These are phyloP conservation scores for Pandion haliaetus DNA, from an alignment of 2,113 vertebrate genomes.

Conservation along the genomic window DNA sequence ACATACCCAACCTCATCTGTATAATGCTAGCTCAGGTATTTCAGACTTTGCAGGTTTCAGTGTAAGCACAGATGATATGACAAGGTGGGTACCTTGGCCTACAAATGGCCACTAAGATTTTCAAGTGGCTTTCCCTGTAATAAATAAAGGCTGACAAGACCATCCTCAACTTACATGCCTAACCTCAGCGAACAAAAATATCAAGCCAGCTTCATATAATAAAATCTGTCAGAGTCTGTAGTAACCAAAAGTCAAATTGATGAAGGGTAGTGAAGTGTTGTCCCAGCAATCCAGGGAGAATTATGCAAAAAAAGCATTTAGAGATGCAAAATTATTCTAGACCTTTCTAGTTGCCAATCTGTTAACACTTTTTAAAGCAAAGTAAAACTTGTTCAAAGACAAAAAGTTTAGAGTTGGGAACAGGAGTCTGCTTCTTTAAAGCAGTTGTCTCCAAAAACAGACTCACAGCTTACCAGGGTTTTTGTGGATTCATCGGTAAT, in stretches of 20 bases:
- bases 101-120: background rate
- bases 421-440: background rate
- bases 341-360: background rate
- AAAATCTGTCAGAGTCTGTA: background rate
- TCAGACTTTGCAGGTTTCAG: background rate
- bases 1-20: background rate
- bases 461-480: background rate
- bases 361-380: background rate
- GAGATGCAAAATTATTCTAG: background rate
- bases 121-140: background rate
- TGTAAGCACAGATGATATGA: background rate
- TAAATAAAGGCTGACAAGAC: background rate
- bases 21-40: background rate
- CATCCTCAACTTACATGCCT: background rate
- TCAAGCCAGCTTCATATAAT: background rate
- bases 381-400: background rate
- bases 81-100: background rate
- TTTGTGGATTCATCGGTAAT: background rate
- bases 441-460: background rate
- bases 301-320: background rate
- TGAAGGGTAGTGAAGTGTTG: background rate
- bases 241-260: background rate
- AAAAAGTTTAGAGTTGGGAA: background rate
- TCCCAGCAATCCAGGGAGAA: background rate
- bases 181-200: background rate